phyloP scores from a whole-genome alignment of 2,113 vertebrate genomes.

The Herpetotheres cachinnans region DNA sequence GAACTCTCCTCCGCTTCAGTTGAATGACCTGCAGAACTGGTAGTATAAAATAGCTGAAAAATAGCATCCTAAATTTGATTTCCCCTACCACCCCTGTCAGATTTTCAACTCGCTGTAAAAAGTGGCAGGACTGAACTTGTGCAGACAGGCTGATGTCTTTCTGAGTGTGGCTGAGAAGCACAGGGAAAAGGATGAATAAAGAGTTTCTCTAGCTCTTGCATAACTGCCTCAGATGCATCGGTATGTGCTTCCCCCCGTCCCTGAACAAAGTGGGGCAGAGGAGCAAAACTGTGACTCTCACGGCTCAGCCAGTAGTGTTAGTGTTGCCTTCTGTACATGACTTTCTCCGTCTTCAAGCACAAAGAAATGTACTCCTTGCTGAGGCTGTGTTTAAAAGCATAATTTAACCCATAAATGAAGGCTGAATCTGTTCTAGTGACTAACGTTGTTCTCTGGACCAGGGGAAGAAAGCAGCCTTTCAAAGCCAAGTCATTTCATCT shows the following conservation, averaged over 20 bases:
- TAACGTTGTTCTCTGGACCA: not conserved
- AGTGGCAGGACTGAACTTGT: slow-evolving; percentile 2
- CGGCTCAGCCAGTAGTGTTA: not conserved
- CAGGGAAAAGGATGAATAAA: not conserved
- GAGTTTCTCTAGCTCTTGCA: not conserved
- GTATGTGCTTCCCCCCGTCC: not conserved
- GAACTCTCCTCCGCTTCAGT: not conserved
- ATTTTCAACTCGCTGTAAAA: not conserved
- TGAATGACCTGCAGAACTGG: not conserved
- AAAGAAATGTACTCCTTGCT: not conserved
- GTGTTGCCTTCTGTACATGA: not conserved
- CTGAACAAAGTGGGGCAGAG: not conserved
- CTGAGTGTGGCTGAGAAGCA: not conserved
- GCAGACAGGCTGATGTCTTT: not conserved
- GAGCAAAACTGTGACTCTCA: not conserved
- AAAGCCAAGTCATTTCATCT: not conserved
- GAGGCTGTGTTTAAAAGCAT: not conserved
- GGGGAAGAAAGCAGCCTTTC: not conserved
- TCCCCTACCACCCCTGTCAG: not conserved
- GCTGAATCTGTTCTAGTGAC: not conserved
- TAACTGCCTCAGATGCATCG: not conserved
- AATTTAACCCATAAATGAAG: not conserved
- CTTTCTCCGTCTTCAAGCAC: not conserved
- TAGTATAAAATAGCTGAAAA: not conserved
- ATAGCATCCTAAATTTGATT: not conserved